A percentile compares a stretch with the other conserved stretches of the same genome.
Evolutionary conservation across 92 coral and sea anemone species (phyloP).

Genomic region (Zoanthus sansibaricus): DNA sequence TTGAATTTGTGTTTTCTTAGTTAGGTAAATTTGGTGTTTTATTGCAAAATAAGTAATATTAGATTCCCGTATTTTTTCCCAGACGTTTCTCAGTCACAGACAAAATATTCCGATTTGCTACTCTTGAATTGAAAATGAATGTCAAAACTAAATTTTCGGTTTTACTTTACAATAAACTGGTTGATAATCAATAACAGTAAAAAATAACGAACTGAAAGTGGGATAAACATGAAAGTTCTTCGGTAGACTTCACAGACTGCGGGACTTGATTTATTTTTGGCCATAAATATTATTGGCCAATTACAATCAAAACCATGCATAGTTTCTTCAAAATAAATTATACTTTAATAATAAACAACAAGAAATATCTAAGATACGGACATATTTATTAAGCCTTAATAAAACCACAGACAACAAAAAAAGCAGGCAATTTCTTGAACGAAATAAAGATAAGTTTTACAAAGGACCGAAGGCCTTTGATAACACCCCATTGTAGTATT

Average conservation of each 20-base stretch:
- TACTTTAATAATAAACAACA: not conserved
- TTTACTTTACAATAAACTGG: not conserved
- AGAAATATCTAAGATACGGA: not conserved
- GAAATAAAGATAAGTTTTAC: slow-evolving; percentile 18
- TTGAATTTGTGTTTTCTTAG: not conserved
- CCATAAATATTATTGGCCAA: not conserved
- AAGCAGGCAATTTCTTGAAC: slow-evolving; percentile 19
- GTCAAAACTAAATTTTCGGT: not conserved
- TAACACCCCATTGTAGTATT: slow-evolving; percentile 6
- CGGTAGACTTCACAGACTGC: not conserved
- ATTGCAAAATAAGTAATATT: too few relatives aligned
- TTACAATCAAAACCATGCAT: not conserved
- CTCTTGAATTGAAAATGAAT: not conserved
- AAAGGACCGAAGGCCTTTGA: slow-evolving; percentile 16
- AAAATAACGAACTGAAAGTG: not conserved
- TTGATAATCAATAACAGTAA: not conserved
- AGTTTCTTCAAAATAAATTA: not conserved
- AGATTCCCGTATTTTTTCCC: too few relatives aligned
- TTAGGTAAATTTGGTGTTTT: too few relatives aligned
- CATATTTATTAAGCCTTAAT: not conserved
- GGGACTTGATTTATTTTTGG: not conserved
- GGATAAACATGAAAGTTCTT: not conserved
- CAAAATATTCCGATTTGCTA: not conserved
- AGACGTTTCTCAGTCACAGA: not conserved
- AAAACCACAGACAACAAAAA: slow-evolving; percentile 12